Conservation (phyloP, 2,113 vertebrate genomes). For the Hippocampus zosterae region DNA sequence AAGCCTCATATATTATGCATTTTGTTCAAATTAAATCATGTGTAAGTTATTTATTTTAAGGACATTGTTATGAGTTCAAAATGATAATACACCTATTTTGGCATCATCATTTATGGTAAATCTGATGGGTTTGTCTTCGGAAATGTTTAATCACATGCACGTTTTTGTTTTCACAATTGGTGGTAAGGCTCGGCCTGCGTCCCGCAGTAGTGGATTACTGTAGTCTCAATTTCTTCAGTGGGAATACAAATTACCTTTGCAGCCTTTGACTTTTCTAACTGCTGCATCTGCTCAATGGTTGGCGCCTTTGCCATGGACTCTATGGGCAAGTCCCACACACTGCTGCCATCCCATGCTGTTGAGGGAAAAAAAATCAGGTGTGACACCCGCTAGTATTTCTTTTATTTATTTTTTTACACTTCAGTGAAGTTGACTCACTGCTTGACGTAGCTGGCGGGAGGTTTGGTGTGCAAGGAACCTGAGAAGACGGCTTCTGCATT, state of each 20-base stretch:
- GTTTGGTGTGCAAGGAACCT: constrained; percentile 78
- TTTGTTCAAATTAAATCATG: no score
- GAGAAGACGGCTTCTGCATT: constrained; percentile 84
- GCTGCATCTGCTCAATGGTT: constrained; percentile 94
- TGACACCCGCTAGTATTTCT: not conserved
- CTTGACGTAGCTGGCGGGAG: constrained; percentile 60
- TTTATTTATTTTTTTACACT: not conserved
- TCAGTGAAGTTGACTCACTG: constrained; percentile 48
- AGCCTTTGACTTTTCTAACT: constrained; percentile 92
- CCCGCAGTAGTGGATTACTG: not conserved
- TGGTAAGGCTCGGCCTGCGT: no score
- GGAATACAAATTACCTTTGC: constrained; percentile 66
- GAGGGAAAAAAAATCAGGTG: constrained; percentile 12
- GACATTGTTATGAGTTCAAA: no score
- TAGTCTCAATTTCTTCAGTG: not conserved
- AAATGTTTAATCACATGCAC: no score
- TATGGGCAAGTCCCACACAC: constrained; percentile 96
- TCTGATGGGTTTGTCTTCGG: no score
- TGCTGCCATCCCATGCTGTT: constrained; percentile 92
- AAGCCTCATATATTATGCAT: no score
- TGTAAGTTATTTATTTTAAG: no score
- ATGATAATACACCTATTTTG: no score
- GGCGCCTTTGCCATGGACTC: constrained; percentile 84
- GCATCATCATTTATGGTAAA: no score
- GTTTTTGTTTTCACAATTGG: no score